Percentiles rank a stretch among this genome's conserved stretches.
Evolutionary conservation across 2,888 invertebrate species (phyloP).

Genomic region (Heliconius hortense): DNA sequence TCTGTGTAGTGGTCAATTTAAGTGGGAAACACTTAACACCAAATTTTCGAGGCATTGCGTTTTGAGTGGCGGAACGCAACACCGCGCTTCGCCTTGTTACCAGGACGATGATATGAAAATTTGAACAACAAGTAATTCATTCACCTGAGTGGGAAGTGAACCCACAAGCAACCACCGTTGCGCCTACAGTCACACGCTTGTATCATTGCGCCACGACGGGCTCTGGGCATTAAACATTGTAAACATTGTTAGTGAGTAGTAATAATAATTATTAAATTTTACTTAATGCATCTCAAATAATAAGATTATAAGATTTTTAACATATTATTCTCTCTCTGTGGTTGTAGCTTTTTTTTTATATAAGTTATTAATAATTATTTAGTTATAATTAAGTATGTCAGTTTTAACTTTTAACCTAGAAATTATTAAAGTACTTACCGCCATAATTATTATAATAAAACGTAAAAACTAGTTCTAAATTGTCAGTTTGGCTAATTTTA

Average conservation of each 20-base stretch:
- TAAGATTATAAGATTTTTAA: background rate
- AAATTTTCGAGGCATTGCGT: no score
- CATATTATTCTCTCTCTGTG: background rate
- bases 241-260: background rate
- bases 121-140: no score
- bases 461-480: background rate
- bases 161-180: no score
- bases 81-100: no score
- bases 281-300: background rate
- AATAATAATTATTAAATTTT: background rate
- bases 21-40: no score
- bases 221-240: background rate
- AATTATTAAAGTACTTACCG: slow-evolving; percentile 1
- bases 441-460: background rate
- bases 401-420: background rate
- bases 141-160: no score
- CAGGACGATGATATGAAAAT: no score
- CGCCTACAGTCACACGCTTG: no score
- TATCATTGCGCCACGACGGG: no score
- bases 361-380: background rate
- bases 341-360: background rate
- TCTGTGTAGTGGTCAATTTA: no score
- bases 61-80: no score
- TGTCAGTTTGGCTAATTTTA: background rate
- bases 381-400: background rate